Evolutionary conservation across 2,797 vertebrate species (phyloP), one percentile per base, ranked within the genome.

Genomic region (Distichodus sexfasciatus): DNA sequence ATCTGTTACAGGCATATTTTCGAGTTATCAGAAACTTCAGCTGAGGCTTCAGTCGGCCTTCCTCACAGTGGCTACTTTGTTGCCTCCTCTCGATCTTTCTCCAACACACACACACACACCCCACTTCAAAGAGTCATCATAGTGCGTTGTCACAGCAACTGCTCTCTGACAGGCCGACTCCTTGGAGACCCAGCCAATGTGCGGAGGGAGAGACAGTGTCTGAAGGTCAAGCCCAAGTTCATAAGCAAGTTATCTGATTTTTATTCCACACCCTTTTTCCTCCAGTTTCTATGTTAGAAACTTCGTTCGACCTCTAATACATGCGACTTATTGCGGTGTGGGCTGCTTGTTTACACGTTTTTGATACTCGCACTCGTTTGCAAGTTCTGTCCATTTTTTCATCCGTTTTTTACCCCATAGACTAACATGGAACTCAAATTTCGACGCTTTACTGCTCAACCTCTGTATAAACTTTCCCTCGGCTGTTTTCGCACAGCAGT

Each of bases 111-210:
- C n/a, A n/a, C n/a, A n/a, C n/a, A n/a, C n/a, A n/a, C 40, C 14
- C 40, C 40, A 54, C 50, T 54, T 54, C 53, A 55, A 36, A 36
- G 53, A 21, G 31, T 29, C 29, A n/a, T 55, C 31, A 55, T 36
- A 36, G 29, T 21, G 6, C 2, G 4, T 55, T 11, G 17, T 10
- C 53, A 36, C 36, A 55, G 31, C 53, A 36, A 55, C 53, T n/a
- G 2, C 9, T 11, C 15, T 55, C 8, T 23, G 53, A 54, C 28
- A n/a, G 28, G 28, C n/a, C n/a, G 15, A 5, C 29, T 19, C 23
- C 7, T 2, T 17, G n/a, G 31, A 36, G 31, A 55, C 2, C 9
- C 7, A 17, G 51, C 10, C 28, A 54, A 33, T 9, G 2, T 4
- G 1, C 17, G 15, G 17, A 19, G n/a, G 17, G 31, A 55, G 53